These are phyloP conservation scores for Perizoma affinitatum DNA, from an alignment of 2,888 invertebrate genomes.

Conservation along the genomic window DNA sequence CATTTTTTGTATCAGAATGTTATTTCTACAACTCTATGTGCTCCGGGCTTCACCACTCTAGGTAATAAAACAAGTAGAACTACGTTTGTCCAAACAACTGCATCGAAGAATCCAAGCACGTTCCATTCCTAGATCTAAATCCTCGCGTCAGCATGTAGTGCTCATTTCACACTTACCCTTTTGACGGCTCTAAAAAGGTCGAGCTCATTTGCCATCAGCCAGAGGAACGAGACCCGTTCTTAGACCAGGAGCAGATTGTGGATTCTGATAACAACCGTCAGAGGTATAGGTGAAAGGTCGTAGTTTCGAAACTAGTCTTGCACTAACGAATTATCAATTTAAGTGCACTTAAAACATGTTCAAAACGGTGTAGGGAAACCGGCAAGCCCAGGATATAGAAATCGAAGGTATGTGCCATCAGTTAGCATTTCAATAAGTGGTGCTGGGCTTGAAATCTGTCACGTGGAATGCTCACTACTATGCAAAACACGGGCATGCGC, in stretches of 20 bases:
- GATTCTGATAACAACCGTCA: background rate
- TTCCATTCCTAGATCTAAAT: constrained; percentile 32
- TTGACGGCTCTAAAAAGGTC: constrained; percentile 68
- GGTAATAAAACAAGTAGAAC: constrained; percentile 11
- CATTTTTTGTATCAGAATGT: too few relatives aligned
- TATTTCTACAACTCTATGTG: background rate
- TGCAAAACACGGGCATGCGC: too few relatives aligned
- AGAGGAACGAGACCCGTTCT: constrained; percentile 30
- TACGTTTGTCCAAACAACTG: constrained; percentile 4
- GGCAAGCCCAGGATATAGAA: too few relatives aligned
- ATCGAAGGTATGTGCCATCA: too few relatives aligned
- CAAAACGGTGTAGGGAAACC: too few relatives aligned
- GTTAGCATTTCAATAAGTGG: too few relatives aligned
- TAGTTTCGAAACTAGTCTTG: too few relatives aligned
- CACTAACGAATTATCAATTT: too few relatives aligned
- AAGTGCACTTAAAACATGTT: too few relatives aligned
- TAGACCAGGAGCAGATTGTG: constrained; percentile 13
- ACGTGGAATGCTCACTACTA: too few relatives aligned
- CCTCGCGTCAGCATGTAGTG: constrained; percentile 50
- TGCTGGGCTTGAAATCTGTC: too few relatives aligned
- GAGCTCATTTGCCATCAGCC: constrained; percentile 64
- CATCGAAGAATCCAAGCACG: constrained; percentile 24
- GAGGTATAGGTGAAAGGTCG: too few relatives aligned
- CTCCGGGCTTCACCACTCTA: background rate
- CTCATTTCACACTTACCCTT: constrained; percentile 71